phyloP scores from a whole-genome alignment of 2,113 vertebrate genomes.

The Hippoglossus stenolepis region DNA sequence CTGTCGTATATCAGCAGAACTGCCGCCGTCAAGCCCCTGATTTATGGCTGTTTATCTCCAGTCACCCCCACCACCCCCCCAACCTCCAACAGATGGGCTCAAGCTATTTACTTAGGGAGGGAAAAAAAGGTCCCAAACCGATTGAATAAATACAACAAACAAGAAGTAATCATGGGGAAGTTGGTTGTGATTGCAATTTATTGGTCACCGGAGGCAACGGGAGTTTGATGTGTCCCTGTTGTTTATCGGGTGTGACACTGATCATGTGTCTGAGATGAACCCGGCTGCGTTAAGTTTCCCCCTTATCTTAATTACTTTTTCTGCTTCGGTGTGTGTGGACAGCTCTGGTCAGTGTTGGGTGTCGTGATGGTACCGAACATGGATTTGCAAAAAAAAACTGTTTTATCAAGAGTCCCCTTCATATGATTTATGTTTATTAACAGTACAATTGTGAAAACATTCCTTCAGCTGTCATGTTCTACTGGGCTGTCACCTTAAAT shows the following conservation, averaged over 20 bases:
- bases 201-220: slow-evolving; percentile 46
- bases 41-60: slow-evolving; percentile 81
- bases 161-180: slow-evolving; percentile 61
- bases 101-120: slow-evolving; percentile 79
- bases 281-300: slow-evolving; percentile 15
- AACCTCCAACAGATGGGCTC: slow-evolving; percentile 79
- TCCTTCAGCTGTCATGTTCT: slow-evolving; percentile 64
- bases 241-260: slow-evolving; percentile 42
- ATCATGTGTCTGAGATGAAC: slow-evolving; percentile 29
- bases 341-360: slow-evolving; percentile 9
- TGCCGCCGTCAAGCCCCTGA: slow-evolving; percentile 72
- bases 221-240: slow-evolving; percentile 15
- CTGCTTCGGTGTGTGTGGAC: slow-evolving; percentile 17
- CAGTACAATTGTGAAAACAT: slow-evolving; percentile 57
- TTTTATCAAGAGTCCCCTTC: background rate
- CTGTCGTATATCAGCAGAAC: slow-evolving; percentile 80
- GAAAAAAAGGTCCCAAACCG: slow-evolving; percentile 51
- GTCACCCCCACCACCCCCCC: slow-evolving; percentile 47
- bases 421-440: slow-evolving; percentile 59
- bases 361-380: background rate
- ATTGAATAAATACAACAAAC: slow-evolving; percentile 76
- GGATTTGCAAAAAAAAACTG: background rate
- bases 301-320: slow-evolving; percentile 52
- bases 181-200: slow-evolving; percentile 74
- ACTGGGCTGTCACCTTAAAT: slow-evolving; percentile 64